Evolutionary conservation across 2,888 invertebrate species (phyloP).

Genomic region (Creontiades dilutus): DNA sequence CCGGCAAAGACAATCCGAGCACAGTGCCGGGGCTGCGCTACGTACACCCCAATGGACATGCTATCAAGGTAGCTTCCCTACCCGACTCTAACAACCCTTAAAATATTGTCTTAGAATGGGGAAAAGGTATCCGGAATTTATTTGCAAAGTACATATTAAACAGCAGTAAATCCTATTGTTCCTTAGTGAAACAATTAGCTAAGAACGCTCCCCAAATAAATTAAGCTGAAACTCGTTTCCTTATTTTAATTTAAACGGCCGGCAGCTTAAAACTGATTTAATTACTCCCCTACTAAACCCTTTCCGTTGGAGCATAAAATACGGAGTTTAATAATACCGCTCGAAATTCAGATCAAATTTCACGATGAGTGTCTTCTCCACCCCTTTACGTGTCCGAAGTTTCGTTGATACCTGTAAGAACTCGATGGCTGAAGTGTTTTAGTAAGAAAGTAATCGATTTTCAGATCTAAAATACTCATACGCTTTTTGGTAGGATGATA

Average conservation of each 20-base stretch:
- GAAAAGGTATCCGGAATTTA: conserved; percentile 72
- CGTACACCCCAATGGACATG: conserved; percentile 62
- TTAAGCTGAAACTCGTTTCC: conserved; percentile 72
- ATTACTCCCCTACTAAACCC: conserved; percentile 62
- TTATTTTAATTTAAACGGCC: conserved; percentile 70
- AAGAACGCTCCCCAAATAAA: conserved; percentile 71
- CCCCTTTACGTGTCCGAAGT: not conserved
- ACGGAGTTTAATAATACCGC: conserved; percentile 44
- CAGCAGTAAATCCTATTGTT: conserved; percentile 73
- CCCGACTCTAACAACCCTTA: conserved; percentile 16
- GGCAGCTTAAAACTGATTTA: conserved; percentile 71
- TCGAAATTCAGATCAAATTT: conserved; percentile 31
- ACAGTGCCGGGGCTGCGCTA: conserved; percentile 49
- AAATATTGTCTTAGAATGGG: conserved; percentile 58
- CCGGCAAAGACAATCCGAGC: conserved; percentile 55
- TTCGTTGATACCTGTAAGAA: not conserved
- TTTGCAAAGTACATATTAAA: conserved; percentile 73
- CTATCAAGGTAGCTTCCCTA: conserved; percentile 47
- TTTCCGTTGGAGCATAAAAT: conserved; percentile 30
- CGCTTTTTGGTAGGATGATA: too few relatives aligned
- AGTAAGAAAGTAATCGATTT: too few relatives aligned
- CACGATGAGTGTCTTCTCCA: not conserved
- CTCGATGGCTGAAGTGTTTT: too few relatives aligned
- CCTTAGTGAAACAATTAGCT: conserved; percentile 73
- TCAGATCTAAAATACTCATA: too few relatives aligned